These are phyloP conservation scores for Stenopsyche tienmushanensis DNA, from an alignment of 1,140 invertebrate genomes.

Conservation along the genomic window DNA sequence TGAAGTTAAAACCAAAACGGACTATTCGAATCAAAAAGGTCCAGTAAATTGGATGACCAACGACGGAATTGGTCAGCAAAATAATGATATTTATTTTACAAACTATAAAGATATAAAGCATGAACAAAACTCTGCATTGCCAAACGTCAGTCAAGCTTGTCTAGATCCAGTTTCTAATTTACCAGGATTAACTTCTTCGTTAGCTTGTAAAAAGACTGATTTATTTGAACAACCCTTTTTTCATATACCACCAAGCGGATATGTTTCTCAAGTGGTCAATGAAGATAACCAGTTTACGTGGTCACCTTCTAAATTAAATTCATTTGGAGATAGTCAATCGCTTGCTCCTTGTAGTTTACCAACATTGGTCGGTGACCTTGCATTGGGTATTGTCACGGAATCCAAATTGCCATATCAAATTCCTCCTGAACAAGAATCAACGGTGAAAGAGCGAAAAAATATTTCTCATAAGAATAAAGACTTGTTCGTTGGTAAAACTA, in stretches of 20 bases:
- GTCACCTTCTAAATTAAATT: conserved; percentile 59
- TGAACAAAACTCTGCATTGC: conserved; percentile 13
- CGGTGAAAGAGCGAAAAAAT: conserved; percentile 12
- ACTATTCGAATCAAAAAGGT: conserved; percentile 43
- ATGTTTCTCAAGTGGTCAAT: conserved; percentile 34
- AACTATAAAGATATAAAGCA: conserved; percentile 28
- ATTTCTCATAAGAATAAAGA: conserved; percentile 4
- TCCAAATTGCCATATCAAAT: conserved; percentile 42
- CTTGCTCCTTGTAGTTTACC: conserved; percentile 58
- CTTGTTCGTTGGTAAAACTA: conserved; percentile 8
- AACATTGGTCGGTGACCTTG: conserved; percentile 61
- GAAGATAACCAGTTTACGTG: conserved; percentile 60
- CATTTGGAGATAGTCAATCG: conserved; percentile 48
- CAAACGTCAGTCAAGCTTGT: conserved; percentile 13
- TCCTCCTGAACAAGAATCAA: conserved; percentile 40
- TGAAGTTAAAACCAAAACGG: conserved; percentile 39
- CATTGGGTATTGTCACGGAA: conserved; percentile 52
- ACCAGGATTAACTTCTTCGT: background rate
- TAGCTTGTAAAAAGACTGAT: conserved; percentile 26
- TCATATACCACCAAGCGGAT: conserved; percentile 26
- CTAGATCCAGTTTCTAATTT: conserved; percentile 6
- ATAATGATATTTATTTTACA: conserved; percentile 26
- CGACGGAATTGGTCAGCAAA: conserved; percentile 46
- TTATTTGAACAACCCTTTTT: conserved; percentile 33
- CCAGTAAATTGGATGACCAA: conserved; percentile 68